These are phyloP conservation scores for Papilio gigon DNA, from an alignment of 2,888 invertebrate species.

Conservation along the genomic window DNA sequence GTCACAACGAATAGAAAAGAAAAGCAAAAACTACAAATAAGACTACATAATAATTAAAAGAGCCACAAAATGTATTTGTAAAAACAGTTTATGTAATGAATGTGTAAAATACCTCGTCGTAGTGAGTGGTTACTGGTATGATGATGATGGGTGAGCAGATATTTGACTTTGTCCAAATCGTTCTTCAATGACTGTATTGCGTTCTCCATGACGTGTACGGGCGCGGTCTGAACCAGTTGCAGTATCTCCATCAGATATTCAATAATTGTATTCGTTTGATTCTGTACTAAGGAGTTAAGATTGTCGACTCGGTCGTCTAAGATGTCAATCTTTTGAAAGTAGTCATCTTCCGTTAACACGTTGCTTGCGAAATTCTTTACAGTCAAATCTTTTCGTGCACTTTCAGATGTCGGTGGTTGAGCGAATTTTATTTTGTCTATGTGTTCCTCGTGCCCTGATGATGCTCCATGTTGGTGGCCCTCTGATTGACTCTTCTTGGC, in stretches of 20 bases:
- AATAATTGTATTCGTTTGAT: constrained; percentile 61
- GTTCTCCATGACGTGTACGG: constrained; percentile 52
- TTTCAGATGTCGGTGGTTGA: background rate
- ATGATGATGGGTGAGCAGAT: constrained; percentile 48
- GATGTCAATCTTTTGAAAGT: constrained; percentile 66
- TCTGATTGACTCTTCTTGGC: constrained; percentile 11
- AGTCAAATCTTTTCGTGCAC: constrained; percentile 55
- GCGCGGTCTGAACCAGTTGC: constrained; percentile 52
- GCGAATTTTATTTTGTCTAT: constrained; percentile 7
- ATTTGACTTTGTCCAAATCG: constrained; percentile 59
- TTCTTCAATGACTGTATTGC: constrained; percentile 53
- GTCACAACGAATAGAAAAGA: background rate
- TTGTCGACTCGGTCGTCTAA: constrained; percentile 65
- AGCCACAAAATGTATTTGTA: background rate
- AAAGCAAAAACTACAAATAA: background rate
- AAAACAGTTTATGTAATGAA: background rate
- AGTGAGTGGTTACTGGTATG: constrained; percentile 44
- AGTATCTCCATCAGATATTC: constrained; percentile 67
- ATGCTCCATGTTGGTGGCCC: constrained; percentile 6
- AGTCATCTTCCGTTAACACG: constrained; percentile 66
- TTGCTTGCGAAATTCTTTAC: constrained; percentile 72
- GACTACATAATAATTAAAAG: constrained; percentile 1
- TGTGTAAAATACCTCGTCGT: constrained; percentile 55
- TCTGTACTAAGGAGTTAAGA: constrained; percentile 63
- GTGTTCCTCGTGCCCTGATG: background rate